Conservation (phyloP, 2,888 invertebrate genomes). For the Itoplectis maculator region DNA sequence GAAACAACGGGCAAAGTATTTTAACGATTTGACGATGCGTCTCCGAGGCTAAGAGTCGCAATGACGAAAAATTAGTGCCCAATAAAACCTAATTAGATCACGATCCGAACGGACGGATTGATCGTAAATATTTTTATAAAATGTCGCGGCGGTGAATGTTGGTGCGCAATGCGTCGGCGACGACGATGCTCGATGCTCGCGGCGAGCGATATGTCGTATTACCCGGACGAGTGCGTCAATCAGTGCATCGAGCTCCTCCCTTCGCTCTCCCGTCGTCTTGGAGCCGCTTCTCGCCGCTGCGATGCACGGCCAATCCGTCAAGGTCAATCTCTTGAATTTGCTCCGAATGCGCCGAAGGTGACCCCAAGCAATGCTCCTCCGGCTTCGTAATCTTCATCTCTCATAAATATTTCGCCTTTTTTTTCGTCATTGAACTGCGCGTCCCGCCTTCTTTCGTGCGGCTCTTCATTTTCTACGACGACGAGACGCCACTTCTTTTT, state of each 20-base stretch:
- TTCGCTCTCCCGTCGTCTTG: conserved; percentile 4
- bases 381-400: conserved; percentile 54
- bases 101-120: conserved; percentile 21
- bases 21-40: not conserved
- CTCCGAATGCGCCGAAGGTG: conserved; percentile 58
- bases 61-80: conserved; percentile 12
- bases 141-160: conserved; percentile 1
- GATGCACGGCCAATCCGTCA: conserved; percentile 56
- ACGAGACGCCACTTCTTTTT: not conserved
- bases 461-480: not conserved
- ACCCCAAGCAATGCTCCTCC: conserved; percentile 59
- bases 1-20: not conserved
- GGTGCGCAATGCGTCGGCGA: not conserved
- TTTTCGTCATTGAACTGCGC: not conserved
- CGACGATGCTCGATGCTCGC: conserved; percentile 12
- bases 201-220: conserved; percentile 29
- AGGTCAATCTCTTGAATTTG: conserved; percentile 63
- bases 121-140: conserved; percentile 42
- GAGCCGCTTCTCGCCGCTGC: conserved; percentile 35
- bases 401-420: conserved; percentile 32
- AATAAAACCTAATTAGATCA: conserved; percentile 37
- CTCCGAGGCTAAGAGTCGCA: not conserved
- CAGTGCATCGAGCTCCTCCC: conserved; percentile 39
- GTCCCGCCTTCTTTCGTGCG: not conserved
- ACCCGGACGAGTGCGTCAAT: conserved; percentile 58